Conservation (phyloP, 2,888 invertebrate genomes). For the Habroteleia sp. region DNA sequence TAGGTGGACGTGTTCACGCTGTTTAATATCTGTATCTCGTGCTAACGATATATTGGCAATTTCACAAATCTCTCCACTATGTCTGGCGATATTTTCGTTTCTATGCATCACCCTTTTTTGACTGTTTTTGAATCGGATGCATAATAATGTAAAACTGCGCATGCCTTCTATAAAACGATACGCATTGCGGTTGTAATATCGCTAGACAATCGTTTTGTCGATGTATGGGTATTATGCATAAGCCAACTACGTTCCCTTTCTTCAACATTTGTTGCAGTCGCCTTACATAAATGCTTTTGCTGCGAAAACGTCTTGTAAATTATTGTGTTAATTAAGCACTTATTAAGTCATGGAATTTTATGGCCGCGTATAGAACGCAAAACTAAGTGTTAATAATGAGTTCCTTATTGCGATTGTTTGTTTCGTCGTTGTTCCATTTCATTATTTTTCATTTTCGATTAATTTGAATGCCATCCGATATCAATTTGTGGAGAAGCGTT, state of each 20-base stretch:
- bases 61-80: conserved; percentile 67
- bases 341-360: conserved; percentile 8
- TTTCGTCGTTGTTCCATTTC: background rate
- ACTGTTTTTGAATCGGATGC: conserved; percentile 67
- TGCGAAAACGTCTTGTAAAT: conserved; percentile 41
- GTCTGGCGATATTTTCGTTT: conserved; percentile 42
- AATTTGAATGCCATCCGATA: conserved; percentile 43
- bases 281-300: conserved; percentile 46
- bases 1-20: conserved; percentile 56
- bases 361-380: no score
- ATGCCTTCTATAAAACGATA: conserved; percentile 71
- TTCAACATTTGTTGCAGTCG: conserved; percentile 56
- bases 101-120: conserved; percentile 23
- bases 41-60: conserved; percentile 75
- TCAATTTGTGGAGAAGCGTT: conserved; percentile 33
- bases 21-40: conserved; percentile 72
- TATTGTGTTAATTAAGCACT: conserved; percentile 38
- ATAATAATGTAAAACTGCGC: conserved; percentile 70
- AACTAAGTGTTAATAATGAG: no score
- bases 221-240: conserved; percentile 70
- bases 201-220: conserved; percentile 67
- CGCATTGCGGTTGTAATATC: conserved; percentile 80
- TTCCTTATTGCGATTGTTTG: no score
- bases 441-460: conserved; percentile 9
- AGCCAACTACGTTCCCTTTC: conserved; percentile 60